Conservation (phyloP, 2,113 vertebrate species). For the Blennius ocellaris region DNA sequence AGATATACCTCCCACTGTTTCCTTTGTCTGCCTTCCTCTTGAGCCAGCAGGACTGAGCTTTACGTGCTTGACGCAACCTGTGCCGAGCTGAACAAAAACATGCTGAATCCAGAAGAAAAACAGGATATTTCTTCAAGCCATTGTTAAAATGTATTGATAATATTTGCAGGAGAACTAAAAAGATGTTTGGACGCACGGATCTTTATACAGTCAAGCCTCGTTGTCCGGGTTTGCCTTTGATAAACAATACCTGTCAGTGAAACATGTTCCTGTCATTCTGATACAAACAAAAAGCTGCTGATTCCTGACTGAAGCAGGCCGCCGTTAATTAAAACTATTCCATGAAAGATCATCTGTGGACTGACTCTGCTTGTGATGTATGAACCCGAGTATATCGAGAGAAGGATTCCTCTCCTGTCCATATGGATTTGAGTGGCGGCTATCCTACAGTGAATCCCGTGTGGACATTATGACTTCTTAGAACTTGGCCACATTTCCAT, state of each 20-base stretch:
- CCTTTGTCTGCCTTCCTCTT: constrained; percentile 1
- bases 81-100: constrained; percentile 37
- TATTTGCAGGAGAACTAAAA: constrained; percentile 2
- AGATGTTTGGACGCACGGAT: not conserved
- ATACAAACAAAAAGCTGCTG: constrained; percentile 32
- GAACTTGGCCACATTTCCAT: constrained; percentile 74
- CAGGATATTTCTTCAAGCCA: constrained; percentile 14
- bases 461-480: constrained; percentile 56
- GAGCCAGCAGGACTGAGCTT: constrained; percentile 15
- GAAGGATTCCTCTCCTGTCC: constrained; percentile 39
- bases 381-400: constrained; percentile 20
- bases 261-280: constrained; percentile 24
- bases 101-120: not conserved
- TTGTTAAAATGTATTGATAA: constrained; percentile 39
- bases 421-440: constrained; percentile 37
- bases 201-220: constrained; percentile 13
- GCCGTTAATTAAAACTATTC: constrained; percentile 27
- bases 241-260: constrained; percentile 20
- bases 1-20: constrained; percentile 24
- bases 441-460: constrained; percentile 54
- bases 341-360: constrained; percentile 27
- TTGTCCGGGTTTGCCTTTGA: constrained; percentile 38
- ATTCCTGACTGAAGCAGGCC: constrained; percentile 26
- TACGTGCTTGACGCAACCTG: constrained; percentile 16
- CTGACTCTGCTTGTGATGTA: constrained; percentile 32